Conservation (phyloP, 2,113 vertebrate species). For the Brienomyrus brachyistius region DNA sequence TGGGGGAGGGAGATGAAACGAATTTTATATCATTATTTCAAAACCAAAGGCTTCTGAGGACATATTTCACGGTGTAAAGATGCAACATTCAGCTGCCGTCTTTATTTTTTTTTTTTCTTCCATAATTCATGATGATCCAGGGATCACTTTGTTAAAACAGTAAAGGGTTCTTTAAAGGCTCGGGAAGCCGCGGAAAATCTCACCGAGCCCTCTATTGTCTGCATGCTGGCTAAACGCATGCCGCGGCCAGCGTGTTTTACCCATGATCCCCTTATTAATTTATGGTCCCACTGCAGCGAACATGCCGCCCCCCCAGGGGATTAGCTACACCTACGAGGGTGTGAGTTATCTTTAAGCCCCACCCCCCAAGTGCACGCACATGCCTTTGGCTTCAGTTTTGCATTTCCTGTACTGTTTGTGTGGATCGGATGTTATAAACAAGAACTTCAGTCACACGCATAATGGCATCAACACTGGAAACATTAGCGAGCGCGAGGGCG, state of each 20-base stretch:
- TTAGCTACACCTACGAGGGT: background rate
- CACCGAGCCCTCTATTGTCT: slow-evolving; percentile 34
- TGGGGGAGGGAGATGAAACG: slow-evolving; percentile 67
- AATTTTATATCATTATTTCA: slow-evolving; percentile 87
- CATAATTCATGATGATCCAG: slow-evolving; percentile 56
- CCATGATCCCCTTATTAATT: slow-evolving; percentile 3
- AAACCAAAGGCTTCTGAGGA: slow-evolving; percentile 64
- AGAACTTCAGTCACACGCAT: background rate
- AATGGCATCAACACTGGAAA: background rate
- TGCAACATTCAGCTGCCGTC: slow-evolving; percentile 61
- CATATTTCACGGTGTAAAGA: slow-evolving; percentile 72
- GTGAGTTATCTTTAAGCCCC: background rate
- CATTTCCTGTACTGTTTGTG: background rate
- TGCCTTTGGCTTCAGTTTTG: background rate
- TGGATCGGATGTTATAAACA: background rate
- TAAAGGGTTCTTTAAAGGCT: slow-evolving; percentile 34
- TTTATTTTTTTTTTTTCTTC: slow-evolving; percentile 50
- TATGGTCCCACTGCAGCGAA: background rate
- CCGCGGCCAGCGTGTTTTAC: background rate
- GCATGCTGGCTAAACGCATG: slow-evolving; percentile 25
- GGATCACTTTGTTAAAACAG: slow-evolving; percentile 42
- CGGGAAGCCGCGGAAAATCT: slow-evolving; percentile 27
- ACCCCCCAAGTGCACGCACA: no score
- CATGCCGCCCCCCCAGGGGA: background rate
- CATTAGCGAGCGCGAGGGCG: background rate